These are phyloP conservation scores for Cantharis lateralis DNA, from an alignment of 2,888 invertebrate genomes.

Conservation along the genomic window DNA sequence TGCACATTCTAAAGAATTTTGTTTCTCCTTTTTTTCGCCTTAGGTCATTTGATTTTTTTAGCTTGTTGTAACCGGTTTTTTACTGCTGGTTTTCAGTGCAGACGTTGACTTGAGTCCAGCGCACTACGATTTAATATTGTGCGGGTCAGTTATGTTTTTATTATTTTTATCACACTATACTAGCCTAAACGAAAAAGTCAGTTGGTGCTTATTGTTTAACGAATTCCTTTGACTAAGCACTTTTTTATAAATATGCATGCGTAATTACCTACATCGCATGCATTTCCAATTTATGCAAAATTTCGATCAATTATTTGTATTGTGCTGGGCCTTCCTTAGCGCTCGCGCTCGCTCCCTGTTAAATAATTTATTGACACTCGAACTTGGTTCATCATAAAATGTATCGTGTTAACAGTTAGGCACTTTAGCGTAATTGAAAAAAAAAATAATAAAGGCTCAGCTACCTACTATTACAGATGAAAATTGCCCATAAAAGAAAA, in stretches of 20 bases:
- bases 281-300: neutral
- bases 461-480: neutral
- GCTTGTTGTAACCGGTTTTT: constrained; percentile 51
- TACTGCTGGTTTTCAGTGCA: constrained; percentile 49
- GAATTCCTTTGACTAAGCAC: constrained; percentile 22
- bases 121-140: constrained; percentile 53
- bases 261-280: neutral
- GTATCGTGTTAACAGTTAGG: neutral
- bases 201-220: constrained; percentile 12
- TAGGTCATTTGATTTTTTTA: constrained; percentile 46
- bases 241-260: constrained; percentile 8
- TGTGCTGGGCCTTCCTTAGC: neutral
- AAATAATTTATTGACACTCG: neutral
- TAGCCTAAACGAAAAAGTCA: constrained; percentile 47
- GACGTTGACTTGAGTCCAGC: constrained; percentile 41
- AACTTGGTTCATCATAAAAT: neutral
- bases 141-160: constrained; percentile 55
- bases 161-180: constrained; percentile 52
- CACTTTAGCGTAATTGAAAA: neutral
- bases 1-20: constrained; percentile 37
- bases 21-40: constrained; percentile 44
- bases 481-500: constrained; percentile 2
- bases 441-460: neutral
- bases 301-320: neutral
- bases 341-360: neutral